These are phyloP conservation scores for Brachionus asplanchnoidis DNA, from an alignment of 1,140 invertebrate species.

Conservation along the genomic window DNA sequence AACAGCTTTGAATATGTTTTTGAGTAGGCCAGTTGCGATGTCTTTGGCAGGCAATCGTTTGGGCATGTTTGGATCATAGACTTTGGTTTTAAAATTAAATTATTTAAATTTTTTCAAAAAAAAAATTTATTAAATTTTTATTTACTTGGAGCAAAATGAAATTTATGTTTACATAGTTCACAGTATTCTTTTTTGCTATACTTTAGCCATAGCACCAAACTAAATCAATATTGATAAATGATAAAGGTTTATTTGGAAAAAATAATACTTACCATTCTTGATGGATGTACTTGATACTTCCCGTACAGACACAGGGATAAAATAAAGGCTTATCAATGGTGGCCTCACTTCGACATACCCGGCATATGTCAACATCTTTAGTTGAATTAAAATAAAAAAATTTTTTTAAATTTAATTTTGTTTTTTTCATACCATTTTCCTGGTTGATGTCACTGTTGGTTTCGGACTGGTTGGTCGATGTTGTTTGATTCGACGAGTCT, in stretches of 20 bases:
- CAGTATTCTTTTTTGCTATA: constrained; percentile 98
- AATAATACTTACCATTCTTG: constrained; percentile 64
- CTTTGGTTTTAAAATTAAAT: constrained; percentile 45
- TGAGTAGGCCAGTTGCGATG: constrained; percentile 78
- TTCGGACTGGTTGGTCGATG: background rate
- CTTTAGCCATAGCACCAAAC: constrained; percentile 65
- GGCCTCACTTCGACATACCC: constrained; percentile 91
- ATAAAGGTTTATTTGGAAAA: background rate
- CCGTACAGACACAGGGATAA: constrained; percentile 97
- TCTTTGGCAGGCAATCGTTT: constrained; percentile 77
- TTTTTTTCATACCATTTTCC: background rate
- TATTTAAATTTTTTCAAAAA: background rate
- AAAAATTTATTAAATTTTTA: constrained; percentile 27
- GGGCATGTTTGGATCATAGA: constrained; percentile 98
- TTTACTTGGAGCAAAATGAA: constrained; percentile 89
- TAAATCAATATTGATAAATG: constrained; percentile 44
- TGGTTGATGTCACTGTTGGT: background rate
- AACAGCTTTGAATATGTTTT: constrained; percentile 80
- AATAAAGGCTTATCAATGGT: constrained; percentile 77
- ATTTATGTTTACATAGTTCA: constrained; percentile 93
- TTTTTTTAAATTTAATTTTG: background rate
- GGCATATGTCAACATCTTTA: constrained; percentile 75
- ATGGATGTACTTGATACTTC: constrained; percentile 97
- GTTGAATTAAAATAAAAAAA: background rate
- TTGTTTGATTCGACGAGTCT: background rate